Base-by-base conservation (phyloP, 2,113 vertebrate genomes). In the Tamias sibiricus region DNA sequence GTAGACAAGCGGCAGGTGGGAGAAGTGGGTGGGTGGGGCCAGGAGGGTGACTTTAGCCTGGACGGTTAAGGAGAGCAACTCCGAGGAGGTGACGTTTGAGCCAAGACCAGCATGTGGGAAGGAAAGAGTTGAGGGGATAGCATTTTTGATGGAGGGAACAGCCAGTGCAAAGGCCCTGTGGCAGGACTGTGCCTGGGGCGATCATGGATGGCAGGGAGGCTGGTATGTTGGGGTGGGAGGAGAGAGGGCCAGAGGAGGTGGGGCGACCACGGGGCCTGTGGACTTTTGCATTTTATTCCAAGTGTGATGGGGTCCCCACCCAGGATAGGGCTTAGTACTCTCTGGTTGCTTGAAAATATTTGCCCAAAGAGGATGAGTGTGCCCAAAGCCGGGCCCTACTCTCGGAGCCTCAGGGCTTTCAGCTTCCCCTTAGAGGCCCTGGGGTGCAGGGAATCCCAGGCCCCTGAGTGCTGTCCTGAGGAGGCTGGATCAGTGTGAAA, bases 101-200 rank as follows among this genome's bases (percentile, higher is more conserved):
- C 47, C 47, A 11, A 47, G 47, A 47, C 10, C 47, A 49, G 47
- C 47, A 13, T 2, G 11, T 49, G 47, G 47, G 13, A 49, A 49
- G 47, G 49, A 17, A 16, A 4, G 37, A 52, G 47, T 16, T 8
- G 68, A 49, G 14, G 7, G 22, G 59, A 28, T 17, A 10, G n/a
- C 54, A 1, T 42, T 44, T 16, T 8, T 0, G 7, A 24, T 6
- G 9, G 10, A 37, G 2, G 14, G 2, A 42, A 42, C 17, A 32
- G 85, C n/a, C 6, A 6, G 37, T 75, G 69, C 40, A 28, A 47
- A 47, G 74, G 40, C 42, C 40, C 74, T 76, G 42, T 3, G 74
- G 85, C 28, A 2, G 49, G 16, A 14, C 24, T 57, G 16, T 20
- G 24, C 47, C 13, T n/a, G 19, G 11, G 4, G 30, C n/a, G 49